phyloP scores from a whole-genome alignment of 37 sponge, comb jelly and placozoan species.

The Spongilla lacustris region DNA sequence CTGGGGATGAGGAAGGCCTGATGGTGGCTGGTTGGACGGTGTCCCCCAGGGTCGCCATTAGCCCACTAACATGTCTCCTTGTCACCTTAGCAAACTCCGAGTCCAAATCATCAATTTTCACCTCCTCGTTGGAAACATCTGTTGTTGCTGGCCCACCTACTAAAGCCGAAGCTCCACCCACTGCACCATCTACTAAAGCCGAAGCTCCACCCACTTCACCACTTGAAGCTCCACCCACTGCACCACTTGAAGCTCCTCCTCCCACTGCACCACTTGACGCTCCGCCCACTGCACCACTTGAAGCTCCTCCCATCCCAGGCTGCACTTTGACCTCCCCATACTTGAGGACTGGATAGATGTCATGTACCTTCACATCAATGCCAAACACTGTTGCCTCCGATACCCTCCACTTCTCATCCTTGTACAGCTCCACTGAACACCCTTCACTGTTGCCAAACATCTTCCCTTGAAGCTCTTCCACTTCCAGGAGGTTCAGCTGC shows the following conservation, averaged over 20 bases:
- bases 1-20: background rate
- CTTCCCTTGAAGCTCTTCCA: slow-evolving; percentile 51
- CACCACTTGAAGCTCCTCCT: background rate
- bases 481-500: slow-evolving; percentile 48
- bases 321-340: slow-evolving; percentile 29
- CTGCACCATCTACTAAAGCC: background rate
- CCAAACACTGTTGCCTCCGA: slow-evolving; percentile 21
- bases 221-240: background rate
- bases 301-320: slow-evolving; percentile 5
- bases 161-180: no score
- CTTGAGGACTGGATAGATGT: slow-evolving; percentile 60
- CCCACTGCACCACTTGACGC: slow-evolving; percentile 4
- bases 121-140: background rate
- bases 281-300: slow-evolving; percentile 4
- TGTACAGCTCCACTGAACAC: background rate
- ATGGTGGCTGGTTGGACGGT: no score
- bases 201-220: slow-evolving; percentile 4
- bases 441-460: slow-evolving; percentile 11
- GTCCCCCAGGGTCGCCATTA: background rate
- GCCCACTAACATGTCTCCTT: background rate
- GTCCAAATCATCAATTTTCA: background rate
- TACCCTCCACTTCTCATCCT: slow-evolving; percentile 32
- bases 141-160: no score
- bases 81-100: background rate
- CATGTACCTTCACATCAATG: slow-evolving; percentile 39